Evolutionary conservation across 2,888 invertebrate species (phyloP).

Genomic region (Lomographa bimaculata): DNA sequence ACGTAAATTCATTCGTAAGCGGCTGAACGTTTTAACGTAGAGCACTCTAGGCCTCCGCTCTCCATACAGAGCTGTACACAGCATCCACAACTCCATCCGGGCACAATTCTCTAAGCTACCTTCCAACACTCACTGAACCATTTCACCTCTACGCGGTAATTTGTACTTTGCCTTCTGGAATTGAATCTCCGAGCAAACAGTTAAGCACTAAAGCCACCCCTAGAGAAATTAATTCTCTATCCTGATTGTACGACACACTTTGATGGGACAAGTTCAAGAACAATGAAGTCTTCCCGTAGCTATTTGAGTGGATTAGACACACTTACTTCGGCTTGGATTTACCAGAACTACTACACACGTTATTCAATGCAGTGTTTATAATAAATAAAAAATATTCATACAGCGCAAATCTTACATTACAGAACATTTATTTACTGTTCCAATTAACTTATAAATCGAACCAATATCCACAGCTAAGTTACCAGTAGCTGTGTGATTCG

Average conservation of each 20-base stretch:
- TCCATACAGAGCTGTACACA: constrained; percentile 52
- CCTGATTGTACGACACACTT: constrained; percentile 39
- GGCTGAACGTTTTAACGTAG: constrained; percentile 48
- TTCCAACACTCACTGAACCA: constrained; percentile 35
- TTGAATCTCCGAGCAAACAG: constrained; percentile 48
- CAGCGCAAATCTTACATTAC: too few species aligned
- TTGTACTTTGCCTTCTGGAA: constrained; percentile 54
- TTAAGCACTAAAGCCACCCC: constrained; percentile 39
- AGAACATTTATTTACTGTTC: too few species aligned
- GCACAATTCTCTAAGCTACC: constrained; percentile 48
- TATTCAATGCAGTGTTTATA: too few species aligned
- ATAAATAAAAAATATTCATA: too few species aligned
- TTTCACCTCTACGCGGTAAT: constrained; percentile 50
- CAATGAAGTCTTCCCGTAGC: constrained; percentile 2
- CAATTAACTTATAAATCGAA: too few species aligned
- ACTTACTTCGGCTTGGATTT: background rate
- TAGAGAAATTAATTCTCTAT: constrained; percentile 50
- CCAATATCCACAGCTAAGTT: too few species aligned
- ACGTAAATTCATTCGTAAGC: constrained; percentile 60
- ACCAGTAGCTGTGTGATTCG: too few species aligned
- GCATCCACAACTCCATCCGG: constrained; percentile 44
- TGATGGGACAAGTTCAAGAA: constrained; percentile 24
- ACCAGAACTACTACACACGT: background rate
- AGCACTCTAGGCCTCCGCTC: constrained; percentile 49
- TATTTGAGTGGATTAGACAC: too few species aligned